A percentile compares a stretch with the other conserved stretches of the same genome.
phyloP scores from a whole-genome alignment of 2,797 vertebrate genomes.

The Tachyglossus aculeatus region DNA sequence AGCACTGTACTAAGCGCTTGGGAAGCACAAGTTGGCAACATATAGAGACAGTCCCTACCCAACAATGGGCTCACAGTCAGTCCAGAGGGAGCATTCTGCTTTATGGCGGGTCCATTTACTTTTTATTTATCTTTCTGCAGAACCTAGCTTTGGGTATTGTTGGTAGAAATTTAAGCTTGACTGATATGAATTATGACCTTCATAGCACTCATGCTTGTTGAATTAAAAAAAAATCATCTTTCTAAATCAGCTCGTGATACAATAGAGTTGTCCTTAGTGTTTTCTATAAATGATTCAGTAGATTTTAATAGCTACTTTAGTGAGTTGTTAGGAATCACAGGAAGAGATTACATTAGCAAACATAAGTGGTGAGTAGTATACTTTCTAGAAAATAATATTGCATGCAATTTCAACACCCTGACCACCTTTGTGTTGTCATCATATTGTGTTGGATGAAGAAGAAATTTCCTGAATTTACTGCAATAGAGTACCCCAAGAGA shows the following conservation, averaged over 20 bases:
- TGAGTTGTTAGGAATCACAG: slow-evolving; percentile 73
- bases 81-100: neutral
- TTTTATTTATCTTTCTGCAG: slow-evolving; percentile 35
- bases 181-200: slow-evolving; percentile 67
- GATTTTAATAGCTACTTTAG: slow-evolving; percentile 62
- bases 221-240: slow-evolving; percentile 70
- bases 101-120: slow-evolving; percentile 13
- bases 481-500: too few species aligned
- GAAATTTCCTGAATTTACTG: too few species aligned
- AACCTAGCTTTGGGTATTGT: slow-evolving; percentile 56
- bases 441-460: too few species aligned
- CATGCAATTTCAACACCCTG: too few species aligned
- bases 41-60: too few species aligned
- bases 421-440: too few species aligned
- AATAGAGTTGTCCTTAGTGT: slow-evolving; percentile 57
- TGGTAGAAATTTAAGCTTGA: slow-evolving; percentile 46
- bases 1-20: too few species aligned
- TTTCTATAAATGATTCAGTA: slow-evolving; percentile 71
- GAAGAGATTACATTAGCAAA: slow-evolving; percentile 64
- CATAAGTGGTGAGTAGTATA: slow-evolving; percentile 33
- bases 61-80: neutral
- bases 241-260: slow-evolving; percentile 63
- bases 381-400: too few species aligned
- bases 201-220: slow-evolving; percentile 46
- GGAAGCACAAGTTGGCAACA: too few species aligned